Base-by-base conservation (phyloP, 2,797 vertebrate genomes). In the Sebastiscus albofasciatus region DNA sequence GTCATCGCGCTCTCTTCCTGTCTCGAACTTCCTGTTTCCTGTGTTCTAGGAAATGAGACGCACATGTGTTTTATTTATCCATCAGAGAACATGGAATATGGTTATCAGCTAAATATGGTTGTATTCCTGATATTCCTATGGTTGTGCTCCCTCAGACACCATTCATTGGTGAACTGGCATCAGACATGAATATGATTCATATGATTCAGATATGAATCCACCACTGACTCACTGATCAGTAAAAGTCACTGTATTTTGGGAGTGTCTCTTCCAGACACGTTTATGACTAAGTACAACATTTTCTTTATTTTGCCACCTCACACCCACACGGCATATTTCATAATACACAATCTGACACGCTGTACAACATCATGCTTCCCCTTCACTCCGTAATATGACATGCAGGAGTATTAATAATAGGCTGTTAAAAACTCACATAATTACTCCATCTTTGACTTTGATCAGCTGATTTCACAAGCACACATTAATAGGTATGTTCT, bases 1-100 rank as follows among this genome's bases (percentile, higher is more conserved):
- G 56, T 55, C 60, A 80, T 80, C 54, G 52, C 24, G 9, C 75
- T 79, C 31, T 77, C 68, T 89, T 93, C 88, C 90, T 79, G 64
- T 79, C 72, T 61, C 24, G 5, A 65, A 60, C 82, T 86, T 92
- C 90, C 89, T 74, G 70, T 86, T 91, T 91, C 89, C 88, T 87
- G 73, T 85, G 81, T 90, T 89, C 71, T 68, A 77, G 82, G 82
- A 91, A 93, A 92, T 83, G 36, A 89, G 82, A 73, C 3, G 1
- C 80, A 88, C n/a, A 29, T 83, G 83, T 67, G 72, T 72, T 88
- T 64, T 79, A 82, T 88, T 85, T 83, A 78, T 77, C 26, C 18
- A 62, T 75, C 12, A 46, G 20, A 83, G 46, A 77, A 78, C 60
- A 75, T 67, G 75, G 71, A 75, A 82, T 84, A 76, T 72, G 12